phyloP scores from a whole-genome alignment of 2,797 vertebrate species.

The Intellagama lesueurii region DNA sequence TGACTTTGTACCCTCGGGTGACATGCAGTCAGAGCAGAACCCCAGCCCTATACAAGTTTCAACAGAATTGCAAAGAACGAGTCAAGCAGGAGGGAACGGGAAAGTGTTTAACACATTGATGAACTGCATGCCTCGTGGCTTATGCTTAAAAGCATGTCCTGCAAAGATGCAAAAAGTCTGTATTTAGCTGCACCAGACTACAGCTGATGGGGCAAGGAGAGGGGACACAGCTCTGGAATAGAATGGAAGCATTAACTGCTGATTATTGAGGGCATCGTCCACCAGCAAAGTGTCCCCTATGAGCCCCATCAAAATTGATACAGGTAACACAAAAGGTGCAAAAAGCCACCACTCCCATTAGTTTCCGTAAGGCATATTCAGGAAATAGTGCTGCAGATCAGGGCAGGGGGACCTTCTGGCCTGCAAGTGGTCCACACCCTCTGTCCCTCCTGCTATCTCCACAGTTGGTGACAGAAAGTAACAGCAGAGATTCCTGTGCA shows the following conservation, averaged over 20 bases:
- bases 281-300: neutral
- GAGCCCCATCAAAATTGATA: neutral
- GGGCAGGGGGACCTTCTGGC: no score
- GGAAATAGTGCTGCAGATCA: neutral
- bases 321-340: neutral
- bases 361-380: neutral
- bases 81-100: slow-evolving; percentile 60
- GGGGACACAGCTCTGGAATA: slow-evolving; percentile 41
- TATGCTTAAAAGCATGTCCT: slow-evolving; percentile 58
- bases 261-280: slow-evolving; percentile 61
- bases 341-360: neutral
- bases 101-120: slow-evolving; percentile 70
- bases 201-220: slow-evolving; percentile 61
- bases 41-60: slow-evolving; percentile 85
- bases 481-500: neutral
- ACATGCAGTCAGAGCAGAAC: slow-evolving; percentile 82
- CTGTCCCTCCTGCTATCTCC: neutral
- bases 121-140: slow-evolving; percentile 71
- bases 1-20: slow-evolving; percentile 83
- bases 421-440: neutral
- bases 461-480: neutral
- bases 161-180: slow-evolving; percentile 74
- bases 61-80: slow-evolving; percentile 78
- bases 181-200: slow-evolving; percentile 76
- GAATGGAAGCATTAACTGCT: slow-evolving; percentile 61